Evolutionary conservation across 2,113 vertebrate genomes (phyloP), one percentile per base, ranked within the genome.

Genomic region (Australoheros scitulus): DNA sequence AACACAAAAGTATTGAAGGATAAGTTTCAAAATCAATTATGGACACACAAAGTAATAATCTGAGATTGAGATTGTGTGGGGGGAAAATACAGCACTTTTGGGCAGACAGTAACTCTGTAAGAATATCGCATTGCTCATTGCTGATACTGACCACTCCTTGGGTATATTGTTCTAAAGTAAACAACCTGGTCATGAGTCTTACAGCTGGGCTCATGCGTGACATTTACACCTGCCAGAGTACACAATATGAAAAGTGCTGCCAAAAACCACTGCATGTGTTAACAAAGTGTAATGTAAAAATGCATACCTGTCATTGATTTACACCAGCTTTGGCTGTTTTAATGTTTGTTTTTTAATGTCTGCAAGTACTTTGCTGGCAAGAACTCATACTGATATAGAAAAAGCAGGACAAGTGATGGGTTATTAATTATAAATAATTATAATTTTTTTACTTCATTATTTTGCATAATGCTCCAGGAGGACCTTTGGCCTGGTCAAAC

Each of bases 81-180:
- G 18, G 18, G 3, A 7, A 7, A 3, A 9, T 9, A 1, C 3
- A 11, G 38, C 38, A 41, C 38, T 41, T 41, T 41, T 11, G 11
- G 1, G 38, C 38, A 41, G 38, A 4, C 38, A 41, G 38, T 41
- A 7, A 55, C 50, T 3, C 7, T 20, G 50, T 18, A 20, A 55
- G 18, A 55, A 55, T 20, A 3, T 18, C 1, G 11, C 65, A 72
- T 52, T n/a, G n/a, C 70, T 86, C 47, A 76, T 47, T 61, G 47
- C 22, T 76, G 76, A 60, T 11, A 41, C n/a, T 41, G 64, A 34
- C 76, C 83, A 76, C 90, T 84, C 83, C 78, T 77, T 14, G 0
- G 38, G 17, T 20, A 29, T 61, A 75, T 77, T 86, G 55, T 79
- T 61, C 57, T 14, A 84, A 65, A 80, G 78, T 74, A 64, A 87